A percentile compares a stretch with the other conserved stretches of the same genome.
phyloP scores from a whole-genome alignment of 2,888 invertebrate genomes.

The Leptodirus hochenwartii region DNA sequence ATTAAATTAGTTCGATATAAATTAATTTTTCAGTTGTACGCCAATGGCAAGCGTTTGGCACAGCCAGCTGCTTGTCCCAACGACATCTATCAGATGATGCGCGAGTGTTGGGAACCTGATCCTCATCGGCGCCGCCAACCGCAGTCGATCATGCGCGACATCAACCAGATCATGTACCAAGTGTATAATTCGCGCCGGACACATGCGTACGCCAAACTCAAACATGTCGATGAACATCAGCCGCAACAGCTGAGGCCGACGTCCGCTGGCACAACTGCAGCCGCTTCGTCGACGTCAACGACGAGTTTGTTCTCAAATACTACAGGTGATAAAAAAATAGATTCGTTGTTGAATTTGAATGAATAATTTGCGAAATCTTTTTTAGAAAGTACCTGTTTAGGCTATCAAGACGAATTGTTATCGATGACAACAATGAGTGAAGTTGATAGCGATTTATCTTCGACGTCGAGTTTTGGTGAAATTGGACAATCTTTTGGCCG shows the following conservation, averaged over 20 bases:
- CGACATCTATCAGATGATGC: conserved; percentile 59
- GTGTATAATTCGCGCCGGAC: conserved; percentile 42
- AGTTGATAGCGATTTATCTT: conserved; percentile 17
- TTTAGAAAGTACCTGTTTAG: too few relatives aligned
- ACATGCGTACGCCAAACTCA: conserved; percentile 38
- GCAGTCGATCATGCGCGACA: conserved; percentile 71
- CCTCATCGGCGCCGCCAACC: conserved; percentile 55
- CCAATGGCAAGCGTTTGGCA: conserved; percentile 47
- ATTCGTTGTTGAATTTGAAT: too few relatives aligned
- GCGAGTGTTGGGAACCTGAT: conserved; percentile 64
- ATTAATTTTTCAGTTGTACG: conserved; percentile 35
- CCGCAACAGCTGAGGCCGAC: too few relatives aligned
- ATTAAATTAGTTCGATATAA: too few relatives aligned
- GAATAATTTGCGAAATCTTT: too few relatives aligned
- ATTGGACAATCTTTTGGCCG: too few relatives aligned
- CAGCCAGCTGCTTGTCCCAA: conserved; percentile 49
- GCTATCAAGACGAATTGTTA: conserved; percentile 14
- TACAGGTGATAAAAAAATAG: too few relatives aligned
- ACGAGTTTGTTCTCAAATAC: too few relatives aligned
- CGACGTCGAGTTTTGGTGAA: conserved; percentile 14
- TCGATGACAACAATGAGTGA: conserved; percentile 15
- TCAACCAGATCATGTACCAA: conserved; percentile 61
- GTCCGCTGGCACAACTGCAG: too few relatives aligned
- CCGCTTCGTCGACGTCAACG: too few relatives aligned
- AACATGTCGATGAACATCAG: conserved; percentile 16